Base-by-base conservation (phyloP, 1,140 invertebrate genomes). In the Phenacoccus solenopsis region DNA sequence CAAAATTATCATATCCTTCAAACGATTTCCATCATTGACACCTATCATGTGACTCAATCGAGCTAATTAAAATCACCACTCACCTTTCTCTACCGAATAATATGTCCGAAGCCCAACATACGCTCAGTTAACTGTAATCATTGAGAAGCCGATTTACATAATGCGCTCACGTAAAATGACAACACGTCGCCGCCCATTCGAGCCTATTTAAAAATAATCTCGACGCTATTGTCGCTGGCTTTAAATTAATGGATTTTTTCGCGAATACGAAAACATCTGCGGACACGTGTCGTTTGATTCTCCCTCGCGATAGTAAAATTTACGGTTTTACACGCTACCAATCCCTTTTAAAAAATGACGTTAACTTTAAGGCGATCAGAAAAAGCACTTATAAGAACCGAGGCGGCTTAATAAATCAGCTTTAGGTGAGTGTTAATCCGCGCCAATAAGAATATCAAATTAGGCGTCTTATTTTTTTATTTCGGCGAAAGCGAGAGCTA, bases 141-240 rank as follows among this genome's bases (percentile, higher is more conserved):
- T 49, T 49, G 12, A 9, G 12, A n/a, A 4, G 38, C 4, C 38
- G 38, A 49, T 49, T 49, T 49, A 49, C 38, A 49, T 49, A 49
- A 49, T 49, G 38, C 38, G 20, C 20, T 49, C 16, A n/a, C 38
- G 16, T n/a, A 49, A 3, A 16, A 16, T n/a, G 38, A n/a, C 38
- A 9, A 3, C 13, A 5, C 38, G 38, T 49, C 38, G 20, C 16
- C 38, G 16, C 59, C 13, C 25, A 25, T 64, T 24, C 25, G 25
- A 64, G 59, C 59, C 59, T 64, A 64, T 64, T 64, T 64, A 22
- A 64, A 64, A 64, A 64, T 64, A 24, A 64, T 64, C 59, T 27
- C 25, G 56, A 59, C 56, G n/a, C 56, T 16, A 59, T 59, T 59
- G 56, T 59, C 10, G 25, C 59, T 4, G 10, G 59, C n/a, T 64